Evolutionary conservation across 1,140 invertebrate species (phyloP).

Genomic region (Drosophila willistoni): DNA sequence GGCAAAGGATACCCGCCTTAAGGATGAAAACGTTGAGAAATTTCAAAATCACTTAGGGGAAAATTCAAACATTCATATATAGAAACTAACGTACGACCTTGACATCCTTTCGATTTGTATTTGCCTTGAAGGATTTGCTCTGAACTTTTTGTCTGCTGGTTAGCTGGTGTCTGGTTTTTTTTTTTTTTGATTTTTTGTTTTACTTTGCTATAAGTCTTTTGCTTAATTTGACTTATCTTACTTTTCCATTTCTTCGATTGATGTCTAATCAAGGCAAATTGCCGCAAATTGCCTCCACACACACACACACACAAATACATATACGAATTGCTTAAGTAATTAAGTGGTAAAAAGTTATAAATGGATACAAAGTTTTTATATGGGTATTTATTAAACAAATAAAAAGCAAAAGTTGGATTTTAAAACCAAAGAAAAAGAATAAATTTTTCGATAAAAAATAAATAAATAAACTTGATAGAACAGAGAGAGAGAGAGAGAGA

Average conservation of each 20-base stretch:
- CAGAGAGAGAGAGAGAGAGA: conserved; percentile 3
- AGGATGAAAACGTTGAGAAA: neutral
- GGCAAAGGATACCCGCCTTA: neutral
- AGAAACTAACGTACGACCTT: too few species aligned
- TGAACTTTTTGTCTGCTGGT: neutral
- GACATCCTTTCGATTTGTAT: too few species aligned
- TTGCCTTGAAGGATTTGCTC: neutral
- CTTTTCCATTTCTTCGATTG: neutral
- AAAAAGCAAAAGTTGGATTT: neutral
- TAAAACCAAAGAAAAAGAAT: neutral
- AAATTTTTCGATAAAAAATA: conserved; percentile 27
- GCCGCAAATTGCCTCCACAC: conserved; percentile 15
- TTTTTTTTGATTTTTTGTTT: too few species aligned
- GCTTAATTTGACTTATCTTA: conserved; percentile 2
- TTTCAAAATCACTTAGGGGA: too few species aligned
- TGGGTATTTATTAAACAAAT: neutral
- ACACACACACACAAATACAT: neutral
- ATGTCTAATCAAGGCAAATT: neutral
- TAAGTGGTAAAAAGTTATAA: conserved; percentile 26
- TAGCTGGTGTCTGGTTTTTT: too few species aligned
- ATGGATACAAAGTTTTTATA: neutral
- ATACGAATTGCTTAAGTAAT: conserved; percentile 49
- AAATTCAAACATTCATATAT: too few species aligned
- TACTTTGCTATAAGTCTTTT: neutral
- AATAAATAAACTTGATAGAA: conserved; percentile 49